Conservation (phyloP, 2,797 vertebrate species). For the Euthynnus affinis region DNA sequence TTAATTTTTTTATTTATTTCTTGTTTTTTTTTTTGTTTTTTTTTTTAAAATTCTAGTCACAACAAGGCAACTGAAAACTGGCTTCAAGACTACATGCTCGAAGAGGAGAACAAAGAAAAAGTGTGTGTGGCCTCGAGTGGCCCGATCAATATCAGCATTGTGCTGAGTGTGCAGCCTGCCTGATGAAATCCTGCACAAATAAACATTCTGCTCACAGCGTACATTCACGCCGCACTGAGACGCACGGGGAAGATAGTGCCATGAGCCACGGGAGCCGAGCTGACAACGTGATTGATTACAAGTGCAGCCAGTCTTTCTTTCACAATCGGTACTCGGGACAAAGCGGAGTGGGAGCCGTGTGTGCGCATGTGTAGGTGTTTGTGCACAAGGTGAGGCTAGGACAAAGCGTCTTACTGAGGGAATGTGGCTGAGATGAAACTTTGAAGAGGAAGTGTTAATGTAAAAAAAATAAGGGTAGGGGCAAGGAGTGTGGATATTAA, state of each 20-base stretch:
- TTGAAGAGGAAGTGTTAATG: not conserved
- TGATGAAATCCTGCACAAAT: conserved; percentile 75
- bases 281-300: conserved; percentile 82
- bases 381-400: conserved; percentile 50
- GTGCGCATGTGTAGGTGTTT: conserved; percentile 29
- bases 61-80: conserved; percentile 5
- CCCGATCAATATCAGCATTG: conserved; percentile 72
- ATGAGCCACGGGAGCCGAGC: conserved; percentile 52
- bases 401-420: conserved; percentile 39
- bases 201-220: conserved; percentile 67
- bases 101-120: conserved; percentile 66
- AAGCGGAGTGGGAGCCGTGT: conserved; percentile 48
- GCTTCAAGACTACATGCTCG: conserved; percentile 9
- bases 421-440: conserved; percentile 34
- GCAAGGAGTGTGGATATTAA: not conserved
- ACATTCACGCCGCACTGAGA: conserved; percentile 46
- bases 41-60: not conserved
- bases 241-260: conserved; percentile 42
- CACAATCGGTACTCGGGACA: conserved; percentile 64
- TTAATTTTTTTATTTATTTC: not conserved
- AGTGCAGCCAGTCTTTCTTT: conserved; percentile 73
- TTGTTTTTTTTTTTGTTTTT: too few species aligned
- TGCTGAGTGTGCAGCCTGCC: conserved; percentile 76
- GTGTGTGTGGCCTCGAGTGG: conserved; percentile 50
- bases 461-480: conserved; percentile 12